Percentiles rank a stretch among this genome's conserved stretches.
Evolutionary conservation across 2,797 vertebrate genomes (phyloP).

Genomic region (Parauchenoglanis ngamensis): DNA sequence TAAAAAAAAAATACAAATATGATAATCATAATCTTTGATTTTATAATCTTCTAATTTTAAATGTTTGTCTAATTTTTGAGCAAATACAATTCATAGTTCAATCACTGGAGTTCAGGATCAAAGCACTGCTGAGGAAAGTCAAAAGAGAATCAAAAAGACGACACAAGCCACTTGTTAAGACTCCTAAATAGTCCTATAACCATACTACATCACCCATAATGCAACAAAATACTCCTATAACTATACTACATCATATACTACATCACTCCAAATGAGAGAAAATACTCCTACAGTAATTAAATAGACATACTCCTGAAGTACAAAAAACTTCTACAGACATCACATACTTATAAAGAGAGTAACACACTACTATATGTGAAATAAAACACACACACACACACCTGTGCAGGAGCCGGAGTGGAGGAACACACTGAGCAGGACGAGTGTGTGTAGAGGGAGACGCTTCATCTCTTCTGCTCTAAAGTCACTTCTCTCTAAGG

Average conservation of each 20-base stretch:
- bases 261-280: not conserved
- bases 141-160: not conserved
- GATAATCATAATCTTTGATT: not conserved
- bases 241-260: not conserved
- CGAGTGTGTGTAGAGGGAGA: not conserved
- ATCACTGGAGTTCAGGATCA: not conserved
- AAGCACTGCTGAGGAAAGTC: not conserved
- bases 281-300: not conserved
- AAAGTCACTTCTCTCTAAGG: not conserved
- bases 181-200: not conserved
- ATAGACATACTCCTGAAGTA: no score
- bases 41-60: not conserved
- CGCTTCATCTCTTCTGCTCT: constrained; percentile 10
- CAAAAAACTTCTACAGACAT: not conserved
- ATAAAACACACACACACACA: constrained; percentile 18
- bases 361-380: not conserved
- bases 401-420: not conserved
- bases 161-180: not conserved
- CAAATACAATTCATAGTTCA: not conserved
- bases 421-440: not conserved
- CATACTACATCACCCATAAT: not conserved
- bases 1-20: not conserved
- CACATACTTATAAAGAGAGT: not conserved
- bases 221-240: not conserved
- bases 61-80: not conserved